Base-by-base conservation (phyloP, 2,113 vertebrate genomes). In the Semnornis frantzii region DNA sequence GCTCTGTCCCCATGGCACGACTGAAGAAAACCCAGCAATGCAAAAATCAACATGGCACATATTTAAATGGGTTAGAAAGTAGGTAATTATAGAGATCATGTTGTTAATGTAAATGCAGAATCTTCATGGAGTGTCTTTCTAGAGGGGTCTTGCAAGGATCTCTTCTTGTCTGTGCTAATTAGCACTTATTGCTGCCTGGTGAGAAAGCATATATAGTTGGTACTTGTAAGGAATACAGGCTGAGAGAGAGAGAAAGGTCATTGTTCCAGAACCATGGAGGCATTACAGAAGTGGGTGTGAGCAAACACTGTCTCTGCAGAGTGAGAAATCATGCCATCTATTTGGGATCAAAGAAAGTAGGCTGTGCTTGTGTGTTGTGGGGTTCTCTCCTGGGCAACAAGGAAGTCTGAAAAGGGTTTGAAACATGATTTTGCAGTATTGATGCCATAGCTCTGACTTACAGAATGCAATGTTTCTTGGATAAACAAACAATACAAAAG, bases 41-140 rank as follows among this genome's bases (percentile, higher is more conserved):
- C 50, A 79, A 90, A 94, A 95, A 93, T 70, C 92, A 96, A 93
- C 91, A 89, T 66, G 92, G 83, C 84, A 79, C 55, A 28, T 66
- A 84, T 59, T 92, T 94, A 90, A 96, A 90, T 87, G 50, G 77
- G 84, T 93, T 96, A 93, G 96, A 92, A 93, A 92, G 92, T 78
- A 81, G 74, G 81, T 90, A 85, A 92, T 94, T 94, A 79, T 12
- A 65, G 89, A 52, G 82, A 91, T 71, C 82, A 48, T 77, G 69
- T 87, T 89, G 89, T 87, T 94, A 87, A 83, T 74, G 83, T 90
- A 90, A 93, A 93, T 71, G 92, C 81, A 82, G 63, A 89, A 59
- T 89, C 93, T 92, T 90, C 55, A 8, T 34, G 48, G 85, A 94
- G 54, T 69, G 25, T 81, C 73, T 84, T 94, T 88, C 64, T 86